Conservation (phyloP, 37 sponge, comb jelly and placozoan species). For the Mnemiopsis leidyi region DNA sequence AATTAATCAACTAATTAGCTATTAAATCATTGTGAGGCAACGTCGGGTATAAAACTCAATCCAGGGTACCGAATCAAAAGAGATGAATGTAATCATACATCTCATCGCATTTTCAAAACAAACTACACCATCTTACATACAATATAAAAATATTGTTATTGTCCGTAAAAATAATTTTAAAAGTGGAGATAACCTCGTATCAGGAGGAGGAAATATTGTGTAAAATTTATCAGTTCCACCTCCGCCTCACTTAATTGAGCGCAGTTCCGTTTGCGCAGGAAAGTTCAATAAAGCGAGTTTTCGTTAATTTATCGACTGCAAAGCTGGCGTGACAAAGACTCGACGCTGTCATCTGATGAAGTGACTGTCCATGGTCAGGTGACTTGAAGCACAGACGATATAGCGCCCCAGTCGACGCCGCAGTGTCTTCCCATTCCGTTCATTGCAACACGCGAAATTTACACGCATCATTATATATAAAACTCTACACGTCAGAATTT, state of each 20-base stretch:
- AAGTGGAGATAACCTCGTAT: neutral
- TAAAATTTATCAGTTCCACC: neutral
- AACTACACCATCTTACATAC: neutral
- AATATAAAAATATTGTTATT: conserved; percentile 49
- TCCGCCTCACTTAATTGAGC: neutral
- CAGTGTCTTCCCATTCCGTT: neutral
- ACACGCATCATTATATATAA: conserved; percentile 13
- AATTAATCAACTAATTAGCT: neutral
- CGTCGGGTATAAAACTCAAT: neutral
- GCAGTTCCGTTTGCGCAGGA: neutral
- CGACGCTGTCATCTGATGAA: neutral
- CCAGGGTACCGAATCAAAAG: neutral
- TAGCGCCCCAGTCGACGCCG: no score
- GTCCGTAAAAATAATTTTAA: conserved; percentile 40
- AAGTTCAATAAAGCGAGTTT: neutral
- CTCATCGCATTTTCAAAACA: neutral
- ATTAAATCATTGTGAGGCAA: neutral
- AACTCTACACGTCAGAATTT: conserved; percentile 57
- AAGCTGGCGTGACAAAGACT: neutral
- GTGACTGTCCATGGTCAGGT: neutral
- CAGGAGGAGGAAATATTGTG: neutral
- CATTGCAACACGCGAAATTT: neutral
- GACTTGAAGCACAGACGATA: no score
- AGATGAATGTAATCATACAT: neutral
- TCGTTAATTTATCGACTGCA: neutral